phyloP scores from a whole-genome alignment of 2,888 invertebrate genomes.

The Agapostemon virescens region DNA sequence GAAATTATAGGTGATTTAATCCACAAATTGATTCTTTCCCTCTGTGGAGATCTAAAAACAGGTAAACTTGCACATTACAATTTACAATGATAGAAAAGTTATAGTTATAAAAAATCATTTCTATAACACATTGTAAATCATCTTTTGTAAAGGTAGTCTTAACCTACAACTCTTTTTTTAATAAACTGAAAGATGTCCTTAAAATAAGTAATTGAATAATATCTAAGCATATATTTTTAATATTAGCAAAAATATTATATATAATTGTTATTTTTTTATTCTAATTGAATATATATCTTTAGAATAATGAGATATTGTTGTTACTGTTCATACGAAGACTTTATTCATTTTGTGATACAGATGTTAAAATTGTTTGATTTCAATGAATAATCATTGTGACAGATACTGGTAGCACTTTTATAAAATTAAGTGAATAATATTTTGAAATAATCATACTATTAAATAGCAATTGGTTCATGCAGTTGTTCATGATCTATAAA shows the following conservation, averaged over 20 bases:
- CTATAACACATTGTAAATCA: background rate
- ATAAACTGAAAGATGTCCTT: background rate
- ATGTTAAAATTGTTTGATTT: background rate
- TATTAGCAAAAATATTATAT: background rate
- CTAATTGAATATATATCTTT: background rate
- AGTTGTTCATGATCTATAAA: no score
- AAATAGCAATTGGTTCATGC: no score
- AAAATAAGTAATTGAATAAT: background rate
- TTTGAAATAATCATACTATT: background rate
- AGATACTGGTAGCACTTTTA: background rate
- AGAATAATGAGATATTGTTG: background rate
- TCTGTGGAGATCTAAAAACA: constrained; percentile 78
- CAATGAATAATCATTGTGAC: background rate
- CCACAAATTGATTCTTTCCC: constrained; percentile 76
- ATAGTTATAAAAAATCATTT: background rate
- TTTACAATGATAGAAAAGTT: background rate
- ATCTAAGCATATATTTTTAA: background rate
- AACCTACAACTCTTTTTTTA: background rate
- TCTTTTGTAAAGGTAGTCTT: background rate
- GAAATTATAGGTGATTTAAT: constrained; percentile 77
- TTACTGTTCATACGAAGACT: background rate
- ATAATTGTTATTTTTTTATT: background rate
- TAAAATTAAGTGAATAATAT: background rate
- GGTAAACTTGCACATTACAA: constrained; percentile 65
- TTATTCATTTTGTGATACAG: background rate